phyloP scores from a whole-genome alignment of 2,888 invertebrate species.

The Athalia rosae region DNA sequence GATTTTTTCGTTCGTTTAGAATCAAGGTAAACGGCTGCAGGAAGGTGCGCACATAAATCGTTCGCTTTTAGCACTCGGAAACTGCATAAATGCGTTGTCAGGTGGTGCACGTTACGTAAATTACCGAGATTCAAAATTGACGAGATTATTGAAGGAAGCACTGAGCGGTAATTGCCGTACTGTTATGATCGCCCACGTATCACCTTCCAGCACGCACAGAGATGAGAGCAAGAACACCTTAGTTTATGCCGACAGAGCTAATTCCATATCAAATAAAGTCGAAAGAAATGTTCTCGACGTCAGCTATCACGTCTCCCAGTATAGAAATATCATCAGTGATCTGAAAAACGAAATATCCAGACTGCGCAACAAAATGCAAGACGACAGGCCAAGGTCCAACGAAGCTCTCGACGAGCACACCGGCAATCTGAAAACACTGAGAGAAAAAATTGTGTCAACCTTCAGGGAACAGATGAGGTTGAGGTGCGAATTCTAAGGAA shows the following conservation, averaged over 20 bases:
- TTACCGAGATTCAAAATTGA: constrained; percentile 96
- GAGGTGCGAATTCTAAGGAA: constrained; percentile 71
- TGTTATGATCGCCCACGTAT: constrained; percentile 97
- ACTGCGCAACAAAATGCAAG: constrained; percentile 87
- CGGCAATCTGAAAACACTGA: constrained; percentile 78
- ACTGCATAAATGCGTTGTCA: constrained; percentile 96
- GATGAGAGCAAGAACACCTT: constrained; percentile 96
- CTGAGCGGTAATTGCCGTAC: constrained; percentile 94
- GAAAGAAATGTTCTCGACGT: constrained; percentile 75
- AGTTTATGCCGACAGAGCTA: constrained; percentile 94
- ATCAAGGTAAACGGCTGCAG: constrained; percentile 89
- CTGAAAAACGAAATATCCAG: constrained; percentile 89
- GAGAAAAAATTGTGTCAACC: constrained; percentile 90
- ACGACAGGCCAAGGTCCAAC: constrained; percentile 77
- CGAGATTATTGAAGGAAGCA: constrained; percentile 90
- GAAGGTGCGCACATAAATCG: constrained; percentile 98
- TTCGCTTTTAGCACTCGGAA: constrained; percentile 91
- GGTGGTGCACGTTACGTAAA: constrained; percentile 92
- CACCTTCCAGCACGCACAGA: constrained; percentile 86
- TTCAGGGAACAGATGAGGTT: constrained; percentile 96
- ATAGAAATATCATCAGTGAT: constrained; percentile 87
- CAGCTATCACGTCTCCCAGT: constrained; percentile 88
- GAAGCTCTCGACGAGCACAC: constrained; percentile 65
- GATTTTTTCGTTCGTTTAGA: constrained; percentile 70
- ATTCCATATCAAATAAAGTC: constrained; percentile 93